phyloP scores from a whole-genome alignment of 2,888 invertebrate species.

The Conus canariensis region DNA sequence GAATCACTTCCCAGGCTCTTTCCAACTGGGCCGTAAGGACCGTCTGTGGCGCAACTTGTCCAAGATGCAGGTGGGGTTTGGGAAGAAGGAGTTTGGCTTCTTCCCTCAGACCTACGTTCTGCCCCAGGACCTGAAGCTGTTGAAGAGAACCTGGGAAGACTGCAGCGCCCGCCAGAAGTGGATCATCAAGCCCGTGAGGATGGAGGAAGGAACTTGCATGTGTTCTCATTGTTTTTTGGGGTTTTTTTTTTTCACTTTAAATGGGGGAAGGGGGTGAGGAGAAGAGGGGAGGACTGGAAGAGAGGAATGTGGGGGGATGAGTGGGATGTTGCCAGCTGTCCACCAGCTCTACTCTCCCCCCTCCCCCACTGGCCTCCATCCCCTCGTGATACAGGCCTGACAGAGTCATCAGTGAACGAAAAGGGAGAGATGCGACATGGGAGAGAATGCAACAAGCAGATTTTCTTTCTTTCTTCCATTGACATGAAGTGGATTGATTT shows the following conservation, averaged over 20 bases:
- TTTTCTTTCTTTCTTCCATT: too few species aligned
- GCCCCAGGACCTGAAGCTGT: conserved; percentile 83
- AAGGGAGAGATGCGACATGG: too few species aligned
- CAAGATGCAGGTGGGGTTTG: conserved; percentile 74
- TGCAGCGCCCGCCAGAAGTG: conserved; percentile 90
- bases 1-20: conserved; percentile 98
- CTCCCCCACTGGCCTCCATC: too few species aligned
- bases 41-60: conserved; percentile 78
- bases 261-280: not conserved
- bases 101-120: conserved; percentile 81
- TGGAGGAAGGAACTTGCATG: not conserved
- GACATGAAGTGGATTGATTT: too few species aligned
- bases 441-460: too few species aligned
- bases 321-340: too few species aligned
- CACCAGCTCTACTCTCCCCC: too few species aligned
- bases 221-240: too few species aligned
- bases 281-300: not conserved
- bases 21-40: conserved; percentile 90
- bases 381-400: too few species aligned
- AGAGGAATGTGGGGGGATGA: too few species aligned
- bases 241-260: too few species aligned
- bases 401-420: too few species aligned
- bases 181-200: conserved; percentile 96
- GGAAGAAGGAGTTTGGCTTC: conserved; percentile 79
- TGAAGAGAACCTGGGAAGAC: conserved; percentile 93